Evolutionary conservation across 2,888 invertebrate species (phyloP).

Genomic region (Argynnis bischoffii): DNA sequence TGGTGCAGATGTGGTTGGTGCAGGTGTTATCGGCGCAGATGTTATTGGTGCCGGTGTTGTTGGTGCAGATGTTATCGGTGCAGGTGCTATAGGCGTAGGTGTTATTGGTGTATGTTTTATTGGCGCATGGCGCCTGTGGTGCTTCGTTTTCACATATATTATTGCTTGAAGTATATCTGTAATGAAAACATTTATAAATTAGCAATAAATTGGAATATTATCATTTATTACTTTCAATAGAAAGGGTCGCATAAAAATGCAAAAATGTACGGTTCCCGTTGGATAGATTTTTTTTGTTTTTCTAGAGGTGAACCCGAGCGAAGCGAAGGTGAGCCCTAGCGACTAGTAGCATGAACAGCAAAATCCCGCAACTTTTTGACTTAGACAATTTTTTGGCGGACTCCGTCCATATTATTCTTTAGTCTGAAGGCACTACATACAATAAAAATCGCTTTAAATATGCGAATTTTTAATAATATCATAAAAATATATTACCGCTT

Average conservation of each 20-base stretch:
- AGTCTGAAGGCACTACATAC: too few species aligned
- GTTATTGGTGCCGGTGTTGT: background rate
- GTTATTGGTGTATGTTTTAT: background rate
- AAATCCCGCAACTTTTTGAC: too few species aligned
- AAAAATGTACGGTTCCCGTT: too few species aligned
- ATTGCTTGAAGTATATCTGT: constrained; percentile 42
- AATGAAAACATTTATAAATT: constrained; percentile 8
- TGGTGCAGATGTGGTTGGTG: background rate
- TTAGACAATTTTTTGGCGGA: too few species aligned
- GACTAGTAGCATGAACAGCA: too few species aligned
- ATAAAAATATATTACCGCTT: constrained; percentile 18
- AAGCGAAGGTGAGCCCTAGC: too few species aligned
- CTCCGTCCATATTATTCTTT: too few species aligned
- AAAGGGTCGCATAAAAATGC: background rate
- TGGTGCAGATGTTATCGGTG: background rate
- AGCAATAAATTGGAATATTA: background rate
- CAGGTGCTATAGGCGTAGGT: background rate
- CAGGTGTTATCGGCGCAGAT: background rate
- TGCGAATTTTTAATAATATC: too few species aligned
- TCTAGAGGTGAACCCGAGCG: too few species aligned
- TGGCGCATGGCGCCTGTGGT: constrained; percentile 12
- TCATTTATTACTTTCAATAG: background rate
- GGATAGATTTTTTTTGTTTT: too few species aligned
- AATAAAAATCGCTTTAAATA: too few species aligned
- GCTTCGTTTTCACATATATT: constrained; percentile 42